Conservation (phyloP, 2,888 invertebrate genomes). For the Cylindroiulus punctatus region DNA sequence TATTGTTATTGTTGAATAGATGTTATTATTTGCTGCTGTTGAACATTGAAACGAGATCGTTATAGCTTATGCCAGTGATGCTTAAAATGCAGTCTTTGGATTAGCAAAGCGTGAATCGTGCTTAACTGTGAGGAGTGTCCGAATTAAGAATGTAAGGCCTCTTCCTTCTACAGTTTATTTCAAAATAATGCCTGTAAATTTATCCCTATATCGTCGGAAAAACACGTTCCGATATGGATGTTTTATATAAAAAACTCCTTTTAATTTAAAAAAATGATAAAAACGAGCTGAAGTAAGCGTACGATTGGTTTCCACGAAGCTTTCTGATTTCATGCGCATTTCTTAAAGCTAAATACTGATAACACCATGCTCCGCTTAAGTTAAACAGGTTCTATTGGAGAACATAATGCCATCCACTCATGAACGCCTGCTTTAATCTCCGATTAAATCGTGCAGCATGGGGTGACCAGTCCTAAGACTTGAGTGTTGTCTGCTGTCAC, state of each 20-base stretch:
- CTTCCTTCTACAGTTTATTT: not conserved
- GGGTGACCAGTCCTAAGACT: not conserved
- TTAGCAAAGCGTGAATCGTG: not conserved
- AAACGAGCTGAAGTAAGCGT: not conserved
- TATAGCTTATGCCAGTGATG: not conserved
- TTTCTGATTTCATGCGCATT: not conserved
- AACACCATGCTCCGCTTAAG: not conserved
- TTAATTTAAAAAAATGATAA: not conserved
- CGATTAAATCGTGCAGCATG: not conserved
- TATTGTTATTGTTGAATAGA: not conserved
- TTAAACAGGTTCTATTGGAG: not conserved
- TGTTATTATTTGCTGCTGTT: not conserved
- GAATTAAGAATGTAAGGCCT: not conserved
- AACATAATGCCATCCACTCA: not conserved
- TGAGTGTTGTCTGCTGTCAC: not conserved
- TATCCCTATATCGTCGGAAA: not conserved
- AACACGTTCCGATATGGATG: not conserved
- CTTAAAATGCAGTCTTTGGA: not conserved
- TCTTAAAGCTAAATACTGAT: not conserved
- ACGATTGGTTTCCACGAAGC: not conserved
- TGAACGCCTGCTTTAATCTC: not conserved
- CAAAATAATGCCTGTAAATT: not conserved
- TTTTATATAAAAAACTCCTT: not conserved
- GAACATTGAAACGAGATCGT: not conserved
- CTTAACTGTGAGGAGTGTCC: not conserved